phyloP scores from a whole-genome alignment of 2,113 vertebrate species.

The Pseudopipra pipra region DNA sequence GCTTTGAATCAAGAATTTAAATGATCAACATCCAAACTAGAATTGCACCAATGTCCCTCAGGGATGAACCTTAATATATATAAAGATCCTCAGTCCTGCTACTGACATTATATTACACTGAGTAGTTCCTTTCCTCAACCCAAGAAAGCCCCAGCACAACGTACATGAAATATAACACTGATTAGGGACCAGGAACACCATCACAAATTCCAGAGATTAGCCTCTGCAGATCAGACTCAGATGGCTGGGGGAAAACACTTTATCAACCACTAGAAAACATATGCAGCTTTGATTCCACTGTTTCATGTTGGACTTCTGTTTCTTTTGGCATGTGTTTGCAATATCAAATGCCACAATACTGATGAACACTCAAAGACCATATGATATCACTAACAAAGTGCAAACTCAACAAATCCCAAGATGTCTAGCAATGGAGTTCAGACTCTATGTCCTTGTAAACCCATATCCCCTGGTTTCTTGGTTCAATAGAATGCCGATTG shows the following conservation, averaged over 20 bases:
- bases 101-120: neutral
- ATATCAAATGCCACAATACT: conserved; percentile 8
- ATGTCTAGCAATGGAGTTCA: neutral
- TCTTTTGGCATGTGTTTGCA: conserved; percentile 18
- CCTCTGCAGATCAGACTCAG: conserved; percentile 42
- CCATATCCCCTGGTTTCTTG: neutral
- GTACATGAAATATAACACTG: conserved; percentile 32
- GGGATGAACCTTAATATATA: conserved; percentile 11
- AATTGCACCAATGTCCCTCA: conserved; percentile 11
- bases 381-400: neutral
- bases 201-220: conserved; percentile 67
- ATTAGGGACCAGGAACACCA: conserved; percentile 2
- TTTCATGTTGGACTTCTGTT: conserved; percentile 34
- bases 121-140: neutral
- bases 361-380: neutral
- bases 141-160: neutral
- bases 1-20: conserved; percentile 33
- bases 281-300: conserved; percentile 20
- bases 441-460: neutral
- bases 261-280: conserved; percentile 50
- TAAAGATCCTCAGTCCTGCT: neutral
- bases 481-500: conserved; percentile 18
- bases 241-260: neutral
- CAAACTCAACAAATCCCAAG: neutral
- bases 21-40: conserved; percentile 5